Evolutionary conservation across 2,797 vertebrate genomes (phyloP).

Genomic region (Nyctalus aviator): DNA sequence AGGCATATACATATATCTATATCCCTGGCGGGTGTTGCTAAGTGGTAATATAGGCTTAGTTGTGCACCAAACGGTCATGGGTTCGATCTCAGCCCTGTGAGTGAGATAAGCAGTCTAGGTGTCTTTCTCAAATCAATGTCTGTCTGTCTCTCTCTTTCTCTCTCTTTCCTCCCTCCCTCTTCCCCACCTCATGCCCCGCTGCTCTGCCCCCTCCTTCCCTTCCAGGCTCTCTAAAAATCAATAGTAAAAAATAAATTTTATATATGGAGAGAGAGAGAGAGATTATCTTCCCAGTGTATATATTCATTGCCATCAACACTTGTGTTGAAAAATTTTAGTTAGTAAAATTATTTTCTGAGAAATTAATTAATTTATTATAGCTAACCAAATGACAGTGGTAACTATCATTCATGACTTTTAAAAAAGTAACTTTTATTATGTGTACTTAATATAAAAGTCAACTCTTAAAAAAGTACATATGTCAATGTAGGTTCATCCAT

Average conservation of each 20-base stretch:
- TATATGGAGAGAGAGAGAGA: neutral
- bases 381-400: neutral
- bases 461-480: neutral
- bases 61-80: too few species aligned
- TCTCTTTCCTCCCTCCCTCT: too few species aligned
- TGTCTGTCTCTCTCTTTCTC: too few species aligned
- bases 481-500: neutral
- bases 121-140: too few species aligned
- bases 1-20: neutral
- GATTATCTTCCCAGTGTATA: neutral
- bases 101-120: too few species aligned
- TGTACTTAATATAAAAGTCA: conserved; percentile 8
- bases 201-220: too few species aligned
- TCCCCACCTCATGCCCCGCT: too few species aligned
- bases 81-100: too few species aligned
- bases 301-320: neutral
- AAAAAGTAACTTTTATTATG: conserved; percentile 20
- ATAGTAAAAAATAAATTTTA: too few species aligned
- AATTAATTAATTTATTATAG: conserved; percentile 55
- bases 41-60: too few species aligned
- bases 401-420: conserved; percentile 13
- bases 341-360: conserved; percentile 38
- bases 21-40: neutral
- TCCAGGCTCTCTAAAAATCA: too few species aligned
- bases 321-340: conserved; percentile 10